A percentile compares a stretch with the other conserved stretches of the same genome.
phyloP scores from a whole-genome alignment of 2,113 vertebrate species.

The Trachemys scripta region DNA sequence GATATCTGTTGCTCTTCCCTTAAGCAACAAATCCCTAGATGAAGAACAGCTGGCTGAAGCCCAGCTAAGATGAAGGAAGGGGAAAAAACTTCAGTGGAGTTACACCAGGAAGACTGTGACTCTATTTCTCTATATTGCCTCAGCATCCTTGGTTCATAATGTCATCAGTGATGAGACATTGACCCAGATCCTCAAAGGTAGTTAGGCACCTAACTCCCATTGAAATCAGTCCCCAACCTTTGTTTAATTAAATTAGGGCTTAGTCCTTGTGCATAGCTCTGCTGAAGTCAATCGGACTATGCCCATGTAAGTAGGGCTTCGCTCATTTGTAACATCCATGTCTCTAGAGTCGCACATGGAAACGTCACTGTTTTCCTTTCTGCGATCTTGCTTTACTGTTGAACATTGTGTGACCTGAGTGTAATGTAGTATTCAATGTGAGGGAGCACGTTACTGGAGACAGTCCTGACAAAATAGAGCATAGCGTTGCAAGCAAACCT shows the following conservation, averaged over 20 bases:
- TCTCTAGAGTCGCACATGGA: background rate
- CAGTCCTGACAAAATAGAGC: background rate
- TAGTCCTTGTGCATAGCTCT: background rate
- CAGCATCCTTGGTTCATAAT: background rate
- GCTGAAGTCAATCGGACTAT: background rate
- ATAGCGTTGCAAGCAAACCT: background rate
- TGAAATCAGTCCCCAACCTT: background rate
- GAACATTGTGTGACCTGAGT: background rate
- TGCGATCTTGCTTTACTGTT: background rate
- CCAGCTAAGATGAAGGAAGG: background rate
- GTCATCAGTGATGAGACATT: background rate
- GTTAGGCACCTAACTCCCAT: too few relatives aligned
- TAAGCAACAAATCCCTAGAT: background rate
- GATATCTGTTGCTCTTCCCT: background rate
- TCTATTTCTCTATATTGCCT: background rate
- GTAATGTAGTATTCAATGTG: background rate
- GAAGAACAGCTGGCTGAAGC: background rate
- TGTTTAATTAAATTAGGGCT: background rate
- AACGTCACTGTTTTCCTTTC: background rate
- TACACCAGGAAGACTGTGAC: background rate
- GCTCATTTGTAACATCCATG: background rate
- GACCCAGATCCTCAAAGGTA: too few relatives aligned
- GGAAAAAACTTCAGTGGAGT: background rate
- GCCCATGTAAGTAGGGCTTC: background rate
- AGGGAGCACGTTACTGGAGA: fast-evolving